phyloP scores from a whole-genome alignment of 2,113 vertebrate species.

The Oncorhynchus masou region DNA sequence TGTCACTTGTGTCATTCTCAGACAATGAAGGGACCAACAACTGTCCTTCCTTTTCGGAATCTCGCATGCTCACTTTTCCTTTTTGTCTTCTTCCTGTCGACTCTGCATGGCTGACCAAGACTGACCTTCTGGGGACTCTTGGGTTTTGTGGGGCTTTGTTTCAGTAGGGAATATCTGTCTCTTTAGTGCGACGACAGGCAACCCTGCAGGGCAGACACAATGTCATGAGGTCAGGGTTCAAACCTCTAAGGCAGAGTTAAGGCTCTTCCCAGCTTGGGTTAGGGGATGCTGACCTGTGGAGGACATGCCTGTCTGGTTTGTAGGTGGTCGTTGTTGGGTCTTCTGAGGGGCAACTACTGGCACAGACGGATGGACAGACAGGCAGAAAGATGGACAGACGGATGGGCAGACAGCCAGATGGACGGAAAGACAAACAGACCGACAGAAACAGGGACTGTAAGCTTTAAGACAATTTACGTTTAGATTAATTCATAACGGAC shows the following conservation, averaged over 20 bases:
- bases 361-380: neutral
- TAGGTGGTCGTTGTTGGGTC: conserved; percentile 42
- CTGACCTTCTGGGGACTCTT: conserved; percentile 51
- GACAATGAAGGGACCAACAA: conserved; percentile 73
- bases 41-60: conserved; percentile 45
- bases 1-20: conserved; percentile 66
- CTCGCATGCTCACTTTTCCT: conserved; percentile 29
- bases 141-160: conserved; percentile 51
- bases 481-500: no score
- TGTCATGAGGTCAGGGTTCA: conserved; percentile 63
- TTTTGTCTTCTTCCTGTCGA: neutral
- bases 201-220: conserved; percentile 41
- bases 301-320: conserved; percentile 46
- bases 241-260: conserved; percentile 58
- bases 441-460: neutral
- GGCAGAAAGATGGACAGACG: neutral
- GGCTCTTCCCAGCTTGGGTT: conserved; percentile 39
- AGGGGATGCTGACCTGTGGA: conserved; percentile 58
- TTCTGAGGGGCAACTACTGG: neutral
- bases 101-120: conserved; percentile 14
- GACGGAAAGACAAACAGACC: neutral
- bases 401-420: neutral
- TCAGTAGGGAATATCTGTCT: conserved; percentile 52
- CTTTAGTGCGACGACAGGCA: conserved; percentile 48
- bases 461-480: neutral